phyloP scores from a whole-genome alignment of 2,113 vertebrate species.

The Chroicocephalus ridibundus region DNA sequence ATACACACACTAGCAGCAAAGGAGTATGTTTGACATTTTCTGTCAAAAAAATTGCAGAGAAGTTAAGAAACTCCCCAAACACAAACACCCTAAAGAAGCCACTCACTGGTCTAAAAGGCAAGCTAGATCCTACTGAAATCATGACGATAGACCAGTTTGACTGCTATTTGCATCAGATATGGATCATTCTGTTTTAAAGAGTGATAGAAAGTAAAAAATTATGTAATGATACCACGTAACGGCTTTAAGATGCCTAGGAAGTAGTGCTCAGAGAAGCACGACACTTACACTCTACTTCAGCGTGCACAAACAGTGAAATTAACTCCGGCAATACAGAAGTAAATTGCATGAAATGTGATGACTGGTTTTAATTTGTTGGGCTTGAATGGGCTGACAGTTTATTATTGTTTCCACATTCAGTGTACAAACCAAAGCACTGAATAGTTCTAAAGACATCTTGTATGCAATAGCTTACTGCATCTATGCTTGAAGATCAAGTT shows the following conservation, averaged over 20 bases:
- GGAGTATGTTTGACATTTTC: not conserved
- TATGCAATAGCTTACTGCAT: not conserved
- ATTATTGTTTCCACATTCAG: not conserved
- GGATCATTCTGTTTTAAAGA: conserved; percentile 3
- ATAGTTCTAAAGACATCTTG: not conserved
- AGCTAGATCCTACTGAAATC: not conserved
- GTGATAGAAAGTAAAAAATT: not conserved
- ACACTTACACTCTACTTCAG: not conserved
- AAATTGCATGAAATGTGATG: not conserved
- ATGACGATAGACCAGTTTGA: not conserved
- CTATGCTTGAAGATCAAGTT: not conserved
- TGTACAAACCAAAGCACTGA: not conserved
- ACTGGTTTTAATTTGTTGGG: not conserved
- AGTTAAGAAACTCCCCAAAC: not conserved
- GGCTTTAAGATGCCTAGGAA: not conserved
- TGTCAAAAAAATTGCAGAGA: not conserved
- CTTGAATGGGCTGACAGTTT: not conserved
- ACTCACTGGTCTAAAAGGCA: not conserved
- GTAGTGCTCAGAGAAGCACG: not conserved
- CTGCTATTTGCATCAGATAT: not conserved
- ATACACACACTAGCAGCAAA: not conserved
- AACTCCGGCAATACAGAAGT: not conserved
- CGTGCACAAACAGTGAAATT: not conserved
- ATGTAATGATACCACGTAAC: not conserved
- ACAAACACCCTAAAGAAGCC: not conserved